phyloP scores from a whole-genome alignment of 2,797 vertebrate genomes.

The Moxostoma hubbsi region DNA sequence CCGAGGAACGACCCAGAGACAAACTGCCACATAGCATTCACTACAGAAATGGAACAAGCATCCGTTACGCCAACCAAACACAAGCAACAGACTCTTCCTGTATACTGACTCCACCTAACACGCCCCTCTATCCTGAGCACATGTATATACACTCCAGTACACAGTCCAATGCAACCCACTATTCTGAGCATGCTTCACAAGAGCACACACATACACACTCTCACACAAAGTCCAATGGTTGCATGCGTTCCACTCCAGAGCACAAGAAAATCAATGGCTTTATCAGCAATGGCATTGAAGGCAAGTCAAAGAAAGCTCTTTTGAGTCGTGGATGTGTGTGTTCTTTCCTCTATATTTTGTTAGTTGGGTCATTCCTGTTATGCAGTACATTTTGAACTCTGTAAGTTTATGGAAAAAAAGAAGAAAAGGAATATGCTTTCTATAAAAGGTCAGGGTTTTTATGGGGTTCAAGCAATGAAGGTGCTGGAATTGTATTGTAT shows the following conservation, averaged over 20 bases:
- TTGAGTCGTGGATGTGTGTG: constrained; percentile 38
- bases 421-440: no score
- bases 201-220: constrained; percentile 48
- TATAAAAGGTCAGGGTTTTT: no score
- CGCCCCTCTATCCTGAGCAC: constrained; percentile 82
- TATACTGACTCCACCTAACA: constrained; percentile 89
- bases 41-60: constrained; percentile 69
- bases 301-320: constrained; percentile 68
- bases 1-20: constrained; percentile 64
- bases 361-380: constrained; percentile 21
- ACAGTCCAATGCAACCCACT: constrained; percentile 31
- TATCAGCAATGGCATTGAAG: constrained; percentile 79
- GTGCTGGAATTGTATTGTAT: no score
- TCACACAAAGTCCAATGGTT: constrained; percentile 45
- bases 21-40: constrained; percentile 71
- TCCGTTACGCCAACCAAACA: constrained; percentile 59
- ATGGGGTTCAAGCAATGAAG: no score
- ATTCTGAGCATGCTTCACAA: constrained; percentile 33
- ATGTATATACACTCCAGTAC: constrained; percentile 38
- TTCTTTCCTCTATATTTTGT: constrained; percentile 24
- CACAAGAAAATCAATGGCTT: constrained; percentile 75
- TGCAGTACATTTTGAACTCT: background rate
- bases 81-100: constrained; percentile 80
- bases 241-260: constrained; percentile 64
- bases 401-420: no score